phyloP scores from a whole-genome alignment of 1,140 invertebrate species.

The Saccostrea echinata region DNA sequence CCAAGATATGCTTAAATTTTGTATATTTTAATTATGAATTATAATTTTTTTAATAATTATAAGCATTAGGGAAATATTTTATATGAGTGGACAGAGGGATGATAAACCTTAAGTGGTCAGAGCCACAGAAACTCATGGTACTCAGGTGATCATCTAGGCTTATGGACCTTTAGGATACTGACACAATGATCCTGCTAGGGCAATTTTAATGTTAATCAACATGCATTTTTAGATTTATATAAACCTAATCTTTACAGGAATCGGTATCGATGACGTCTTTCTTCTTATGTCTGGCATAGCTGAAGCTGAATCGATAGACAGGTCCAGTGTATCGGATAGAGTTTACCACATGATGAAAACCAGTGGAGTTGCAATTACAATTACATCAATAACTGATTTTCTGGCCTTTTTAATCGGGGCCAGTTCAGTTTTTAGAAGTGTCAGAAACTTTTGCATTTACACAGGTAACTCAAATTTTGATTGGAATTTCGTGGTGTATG shows the following conservation, averaged over 20 bases:
- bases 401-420: conserved; percentile 96
- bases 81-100: no score
- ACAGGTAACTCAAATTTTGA: conserved; percentile 87
- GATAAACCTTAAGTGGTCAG: no score
- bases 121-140: no score
- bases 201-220: no score
- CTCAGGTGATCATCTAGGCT: no score
- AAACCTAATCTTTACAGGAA: conserved; percentile 83
- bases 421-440: conserved; percentile 94
- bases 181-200: no score
- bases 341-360: conserved; percentile 93
- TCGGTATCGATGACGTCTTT: conserved; percentile 96
- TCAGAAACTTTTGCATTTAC: conserved; percentile 98
- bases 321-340: conserved; percentile 87
- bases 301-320: conserved; percentile 23
- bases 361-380: conserved; percentile 97
- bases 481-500: no score
- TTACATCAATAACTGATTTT: conserved; percentile 97
- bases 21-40: no score
- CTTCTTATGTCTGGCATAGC: conserved; percentile 91
- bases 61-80: no score
- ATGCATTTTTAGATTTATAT: neutral
- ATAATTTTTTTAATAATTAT: no score
- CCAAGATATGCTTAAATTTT: no score
- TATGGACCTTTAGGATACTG: no score